Conservation (phyloP, 1,140 invertebrate species). For the Plodia interpunctella region DNA sequence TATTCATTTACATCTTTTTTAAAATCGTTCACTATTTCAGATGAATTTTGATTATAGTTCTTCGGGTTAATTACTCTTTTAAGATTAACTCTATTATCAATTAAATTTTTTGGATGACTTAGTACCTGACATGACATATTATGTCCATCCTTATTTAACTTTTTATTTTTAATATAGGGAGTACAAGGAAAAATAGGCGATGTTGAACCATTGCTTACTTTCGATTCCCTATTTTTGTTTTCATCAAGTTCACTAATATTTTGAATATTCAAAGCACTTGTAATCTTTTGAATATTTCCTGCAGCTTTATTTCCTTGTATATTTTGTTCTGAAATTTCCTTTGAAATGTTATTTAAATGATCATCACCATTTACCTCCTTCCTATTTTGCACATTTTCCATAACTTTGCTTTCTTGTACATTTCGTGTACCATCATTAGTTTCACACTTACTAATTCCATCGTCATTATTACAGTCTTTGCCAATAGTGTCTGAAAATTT, state of each 20-base stretch:
- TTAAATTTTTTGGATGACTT: neutral
- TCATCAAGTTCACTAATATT: too few relatives aligned
- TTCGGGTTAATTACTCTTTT: neutral
- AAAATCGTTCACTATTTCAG: neutral
- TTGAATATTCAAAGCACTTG: too few relatives aligned
- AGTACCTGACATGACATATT: neutral
- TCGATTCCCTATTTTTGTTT: neutral
- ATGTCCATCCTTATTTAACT: neutral
- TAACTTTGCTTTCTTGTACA: too few relatives aligned
- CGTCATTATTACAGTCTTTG: too few relatives aligned
- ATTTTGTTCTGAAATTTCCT: neutral
- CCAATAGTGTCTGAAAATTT: too few relatives aligned
- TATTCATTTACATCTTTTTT: neutral
- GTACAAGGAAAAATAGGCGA: neutral
- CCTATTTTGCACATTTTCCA: too few relatives aligned
- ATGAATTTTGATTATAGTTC: neutral
- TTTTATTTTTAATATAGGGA: neutral
- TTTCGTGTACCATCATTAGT: too few relatives aligned
- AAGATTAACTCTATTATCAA: conserved; percentile 1
- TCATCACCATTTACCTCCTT: neutral
- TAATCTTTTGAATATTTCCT: neutral
- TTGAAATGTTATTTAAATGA: neutral
- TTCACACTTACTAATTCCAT: too few relatives aligned
- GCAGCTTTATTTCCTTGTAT: neutral
- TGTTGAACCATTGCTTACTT: neutral